A percentile compares a stretch with the other conserved stretches of the same genome.
These are phyloP conservation scores for Lycaena phlaeas DNA, from an alignment of 2,888 invertebrate genomes.

Conservation along the genomic window DNA sequence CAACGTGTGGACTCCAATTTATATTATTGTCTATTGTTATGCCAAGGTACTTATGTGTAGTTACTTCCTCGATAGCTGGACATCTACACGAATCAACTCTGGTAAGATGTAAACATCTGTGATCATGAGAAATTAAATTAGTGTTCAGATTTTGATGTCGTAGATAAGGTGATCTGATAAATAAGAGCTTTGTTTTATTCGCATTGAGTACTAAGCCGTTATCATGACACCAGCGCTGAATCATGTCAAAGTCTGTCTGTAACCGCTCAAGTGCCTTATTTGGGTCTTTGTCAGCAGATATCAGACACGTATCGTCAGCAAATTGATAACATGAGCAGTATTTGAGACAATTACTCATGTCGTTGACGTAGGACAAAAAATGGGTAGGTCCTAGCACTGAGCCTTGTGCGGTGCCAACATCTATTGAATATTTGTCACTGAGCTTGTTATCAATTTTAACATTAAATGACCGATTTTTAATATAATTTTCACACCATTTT, in stretches of 20 bases:
- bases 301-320: slow-evolving; percentile 18
- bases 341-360: slow-evolving; percentile 12
- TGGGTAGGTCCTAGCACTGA: slow-evolving; percentile 15
- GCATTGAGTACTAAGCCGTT: slow-evolving; percentile 13
- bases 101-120: slow-evolving; percentile 18
- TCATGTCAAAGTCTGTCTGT: slow-evolving; percentile 11
- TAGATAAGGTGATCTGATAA: slow-evolving; percentile 13
- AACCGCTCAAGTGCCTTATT: slow-evolving; percentile 5
- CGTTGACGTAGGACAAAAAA: slow-evolving; percentile 18
- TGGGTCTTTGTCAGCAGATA: slow-evolving; percentile 9
- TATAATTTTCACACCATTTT: slow-evolving; percentile 14
- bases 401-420: slow-evolving; percentile 17
- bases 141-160: neutral
- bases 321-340: slow-evolving; percentile 15
- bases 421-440: slow-evolving; percentile 2
- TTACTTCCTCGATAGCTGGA: slow-evolving; percentile 8
- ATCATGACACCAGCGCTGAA: slow-evolving; percentile 14
- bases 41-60: slow-evolving; percentile 13
- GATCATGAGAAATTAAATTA: slow-evolving; percentile 12
- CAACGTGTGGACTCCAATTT: slow-evolving; percentile 13
- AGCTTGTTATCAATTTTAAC: slow-evolving; percentile 13
- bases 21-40: slow-evolving; percentile 12
- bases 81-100: no score
- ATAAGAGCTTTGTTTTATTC: slow-evolving; percentile 15
- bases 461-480: slow-evolving; percentile 10